A percentile compares a stretch with the other conserved stretches of the same genome.
Conservation (phyloP, 1,140 invertebrate species). For the Tetraneura akinire region DNA sequence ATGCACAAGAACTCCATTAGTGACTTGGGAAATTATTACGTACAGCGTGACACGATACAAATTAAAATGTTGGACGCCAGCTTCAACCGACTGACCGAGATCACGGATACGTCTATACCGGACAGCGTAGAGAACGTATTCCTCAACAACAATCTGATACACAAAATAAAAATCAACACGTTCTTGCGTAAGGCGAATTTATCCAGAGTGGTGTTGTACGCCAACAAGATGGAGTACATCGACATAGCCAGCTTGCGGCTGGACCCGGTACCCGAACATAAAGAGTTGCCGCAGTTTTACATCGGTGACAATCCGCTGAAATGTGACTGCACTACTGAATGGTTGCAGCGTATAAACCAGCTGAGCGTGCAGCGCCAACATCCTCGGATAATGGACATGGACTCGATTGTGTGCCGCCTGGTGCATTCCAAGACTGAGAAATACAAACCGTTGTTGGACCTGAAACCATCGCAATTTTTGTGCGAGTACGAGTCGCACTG, state of each 20-base stretch:
- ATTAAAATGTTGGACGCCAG: constrained; percentile 80
- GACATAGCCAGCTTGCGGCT: constrained; percentile 77
- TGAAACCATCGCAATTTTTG: constrained; percentile 70
- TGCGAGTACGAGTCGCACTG: constrained; percentile 91
- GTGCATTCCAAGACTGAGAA: constrained; percentile 68
- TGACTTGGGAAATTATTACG: constrained; percentile 76
- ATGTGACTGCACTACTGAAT: constrained; percentile 86
- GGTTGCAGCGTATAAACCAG: constrained; percentile 80
- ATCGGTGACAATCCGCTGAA: constrained; percentile 84
- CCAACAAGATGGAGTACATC: constrained; percentile 80
- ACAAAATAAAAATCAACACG: constrained; percentile 75
- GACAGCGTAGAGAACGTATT: constrained; percentile 78
- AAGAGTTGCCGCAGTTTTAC: constrained; percentile 79
- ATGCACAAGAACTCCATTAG: constrained; percentile 85
- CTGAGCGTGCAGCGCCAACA: constrained; percentile 72
- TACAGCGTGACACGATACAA: constrained; percentile 66
- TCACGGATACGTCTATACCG: constrained; percentile 73
- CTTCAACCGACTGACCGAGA: constrained; percentile 76
- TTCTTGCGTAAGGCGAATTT: constrained; percentile 83
- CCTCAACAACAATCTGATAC: constrained; percentile 81
- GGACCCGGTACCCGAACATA: constrained; percentile 69
- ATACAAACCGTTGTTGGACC: constrained; percentile 73
- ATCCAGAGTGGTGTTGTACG: constrained; percentile 79
- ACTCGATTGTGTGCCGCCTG: constrained; percentile 86
- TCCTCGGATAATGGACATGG: constrained; percentile 86